These are phyloP conservation scores for Dromas ardeola DNA, from an alignment of 2,113 vertebrate genomes.

Conservation along the genomic window DNA sequence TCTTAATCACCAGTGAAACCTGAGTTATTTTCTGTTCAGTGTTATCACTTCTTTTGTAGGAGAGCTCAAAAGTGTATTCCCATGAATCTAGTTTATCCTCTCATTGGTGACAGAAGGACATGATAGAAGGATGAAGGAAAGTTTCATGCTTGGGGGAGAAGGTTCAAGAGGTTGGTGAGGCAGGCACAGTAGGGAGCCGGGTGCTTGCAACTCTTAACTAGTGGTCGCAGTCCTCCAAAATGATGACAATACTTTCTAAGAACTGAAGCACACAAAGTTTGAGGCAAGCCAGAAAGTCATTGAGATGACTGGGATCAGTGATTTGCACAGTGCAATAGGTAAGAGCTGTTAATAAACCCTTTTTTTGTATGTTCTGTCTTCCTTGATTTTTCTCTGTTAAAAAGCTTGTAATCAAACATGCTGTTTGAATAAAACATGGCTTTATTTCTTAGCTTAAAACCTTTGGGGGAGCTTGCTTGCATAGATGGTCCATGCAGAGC, in stretches of 20 bases:
- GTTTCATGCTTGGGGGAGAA: neutral
- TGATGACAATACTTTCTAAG: neutral
- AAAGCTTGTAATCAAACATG: neutral
- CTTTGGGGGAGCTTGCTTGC: neutral
- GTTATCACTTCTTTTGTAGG: neutral
- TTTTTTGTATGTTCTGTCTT: neutral
- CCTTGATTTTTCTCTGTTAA: neutral
- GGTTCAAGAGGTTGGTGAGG: neutral
- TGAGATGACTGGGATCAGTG: neutral
- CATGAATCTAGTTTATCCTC: neutral
- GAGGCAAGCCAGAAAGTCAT: neutral
- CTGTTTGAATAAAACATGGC: neutral
- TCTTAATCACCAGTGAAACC: neutral
- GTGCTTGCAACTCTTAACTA: neutral
- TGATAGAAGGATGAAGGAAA: neutral
- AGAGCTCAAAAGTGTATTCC: neutral
- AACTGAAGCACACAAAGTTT: neutral
- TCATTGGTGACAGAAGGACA: neutral
- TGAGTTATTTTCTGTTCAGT: neutral
- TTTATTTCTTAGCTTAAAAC: neutral
- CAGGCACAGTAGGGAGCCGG: neutral
- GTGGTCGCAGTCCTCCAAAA: neutral
- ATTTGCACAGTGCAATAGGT: neutral
- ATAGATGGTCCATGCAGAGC: neutral
- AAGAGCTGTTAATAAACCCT: neutral